Conservation (phyloP, 2,113 vertebrate species). For the Thymallus thymallus region DNA sequence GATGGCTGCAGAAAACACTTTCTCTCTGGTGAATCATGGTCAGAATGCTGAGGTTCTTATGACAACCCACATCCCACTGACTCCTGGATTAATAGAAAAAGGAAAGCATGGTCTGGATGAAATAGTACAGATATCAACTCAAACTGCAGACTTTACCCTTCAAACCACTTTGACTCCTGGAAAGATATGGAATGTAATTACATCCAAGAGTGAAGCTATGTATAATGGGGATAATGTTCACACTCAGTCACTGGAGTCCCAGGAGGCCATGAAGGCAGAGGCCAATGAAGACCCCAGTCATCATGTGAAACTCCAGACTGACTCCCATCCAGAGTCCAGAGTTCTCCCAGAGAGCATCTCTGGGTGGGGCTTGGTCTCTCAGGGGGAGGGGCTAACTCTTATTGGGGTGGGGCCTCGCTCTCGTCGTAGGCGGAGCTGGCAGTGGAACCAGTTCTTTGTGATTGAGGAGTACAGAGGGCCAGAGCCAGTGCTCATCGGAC, state of each 20-base stretch:
- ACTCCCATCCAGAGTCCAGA: constrained; percentile 24
- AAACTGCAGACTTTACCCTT: constrained; percentile 24
- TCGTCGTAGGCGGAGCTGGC: constrained; percentile 84
- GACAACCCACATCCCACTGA: constrained; percentile 17
- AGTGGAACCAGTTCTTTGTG: constrained; percentile 95
- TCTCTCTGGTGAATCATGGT: neutral
- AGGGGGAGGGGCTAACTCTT: neutral
- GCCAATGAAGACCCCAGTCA: neutral
- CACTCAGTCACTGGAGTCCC: neutral
- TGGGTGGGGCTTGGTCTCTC: constrained; percentile 38
- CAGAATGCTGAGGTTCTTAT: constrained; percentile 8
- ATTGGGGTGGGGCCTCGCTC: constrained; percentile 45
- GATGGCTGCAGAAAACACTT: neutral
- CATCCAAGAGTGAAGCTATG: constrained; percentile 40
- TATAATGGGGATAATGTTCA: constrained; percentile 32
- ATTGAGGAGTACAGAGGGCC: constrained; percentile 91
- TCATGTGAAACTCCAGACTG: constrained; percentile 23
- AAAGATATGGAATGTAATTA: constrained; percentile 25
- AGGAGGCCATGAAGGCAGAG: neutral
- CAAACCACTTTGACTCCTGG: constrained; percentile 22
- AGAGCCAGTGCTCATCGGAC: constrained; percentile 87
- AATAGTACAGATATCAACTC: constrained; percentile 7
- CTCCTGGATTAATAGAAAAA: constrained; percentile 13
- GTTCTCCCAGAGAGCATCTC: constrained; percentile 5
- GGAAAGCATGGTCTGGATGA: constrained; percentile 19